Conservation (phyloP, 1,140 invertebrate genomes). For the Diorhabda carinulata region DNA sequence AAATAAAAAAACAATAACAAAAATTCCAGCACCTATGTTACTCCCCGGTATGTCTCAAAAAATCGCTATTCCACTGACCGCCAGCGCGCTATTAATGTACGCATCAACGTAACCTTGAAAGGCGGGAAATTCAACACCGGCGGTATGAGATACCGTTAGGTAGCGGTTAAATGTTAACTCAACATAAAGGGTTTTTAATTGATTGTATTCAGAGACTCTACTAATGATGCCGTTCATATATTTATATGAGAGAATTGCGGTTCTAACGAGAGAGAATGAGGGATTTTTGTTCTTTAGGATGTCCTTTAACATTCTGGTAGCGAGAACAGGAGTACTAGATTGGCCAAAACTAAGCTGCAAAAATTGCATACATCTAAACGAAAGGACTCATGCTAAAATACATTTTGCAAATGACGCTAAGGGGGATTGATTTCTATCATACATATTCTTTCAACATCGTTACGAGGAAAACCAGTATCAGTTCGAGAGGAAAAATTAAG, state of each 20-base stretch:
- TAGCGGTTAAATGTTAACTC: neutral
- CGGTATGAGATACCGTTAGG: no score
- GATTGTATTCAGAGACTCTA: neutral
- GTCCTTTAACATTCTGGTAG: neutral
- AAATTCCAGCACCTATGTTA: no score
- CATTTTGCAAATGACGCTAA: neutral
- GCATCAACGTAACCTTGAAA: no score
- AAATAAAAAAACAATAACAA: no score
- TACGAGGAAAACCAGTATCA: neutral
- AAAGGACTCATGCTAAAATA: neutral
- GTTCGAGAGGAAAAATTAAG: no score
- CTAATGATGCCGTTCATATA: neutral
- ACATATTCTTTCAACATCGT: neutral
- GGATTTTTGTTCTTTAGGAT: neutral
- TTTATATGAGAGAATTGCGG: neutral
- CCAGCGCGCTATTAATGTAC: no score
- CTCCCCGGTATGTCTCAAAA: no score
- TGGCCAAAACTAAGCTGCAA: neutral
- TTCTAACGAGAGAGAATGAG: neutral
- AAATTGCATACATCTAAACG: neutral
- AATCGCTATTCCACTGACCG: no score
- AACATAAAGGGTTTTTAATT: neutral
- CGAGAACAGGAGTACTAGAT: neutral
- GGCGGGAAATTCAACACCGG: no score
- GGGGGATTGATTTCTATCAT: no score